Conservation (phyloP, 2,797 vertebrate species). For the Avahi laniger region DNA sequence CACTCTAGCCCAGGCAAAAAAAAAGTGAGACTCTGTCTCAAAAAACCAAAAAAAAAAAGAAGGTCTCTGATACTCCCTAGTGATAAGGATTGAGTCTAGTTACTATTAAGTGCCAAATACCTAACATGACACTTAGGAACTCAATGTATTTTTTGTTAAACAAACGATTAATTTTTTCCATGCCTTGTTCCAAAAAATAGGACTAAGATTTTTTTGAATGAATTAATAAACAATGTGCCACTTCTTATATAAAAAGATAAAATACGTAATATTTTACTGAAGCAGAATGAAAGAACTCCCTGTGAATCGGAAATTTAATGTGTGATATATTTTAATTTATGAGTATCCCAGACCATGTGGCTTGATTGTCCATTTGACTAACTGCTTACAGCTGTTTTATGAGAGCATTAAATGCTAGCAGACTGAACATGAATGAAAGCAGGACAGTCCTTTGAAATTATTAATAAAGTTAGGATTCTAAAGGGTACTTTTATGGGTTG, state of each 20-base stretch:
- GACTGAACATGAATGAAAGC: not conserved
- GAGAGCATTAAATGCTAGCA: slow-evolving; percentile 25
- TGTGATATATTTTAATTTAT: slow-evolving; percentile 24
- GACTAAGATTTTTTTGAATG: not conserved
- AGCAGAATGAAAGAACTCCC: not conserved
- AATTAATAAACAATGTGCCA: slow-evolving; percentile 7
- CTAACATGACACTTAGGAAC: not conserved
- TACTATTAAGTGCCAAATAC: not conserved
- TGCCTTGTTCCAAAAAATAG: not conserved
- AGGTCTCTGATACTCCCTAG: not conserved
- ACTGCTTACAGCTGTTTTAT: slow-evolving; percentile 57
- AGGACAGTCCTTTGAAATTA: slow-evolving; percentile 45
- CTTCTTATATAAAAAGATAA: not conserved
- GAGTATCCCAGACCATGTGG: not conserved
- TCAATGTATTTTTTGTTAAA: not conserved
- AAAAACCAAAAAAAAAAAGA: not conserved
- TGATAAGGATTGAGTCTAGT: not conserved
- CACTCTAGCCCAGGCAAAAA: too few relatives aligned
- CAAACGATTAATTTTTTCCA: not conserved
- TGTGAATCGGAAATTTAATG: not conserved
- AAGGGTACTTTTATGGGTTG: slow-evolving; percentile 23
- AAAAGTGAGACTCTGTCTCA: too few relatives aligned
- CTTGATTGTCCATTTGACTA: slow-evolving; percentile 29
- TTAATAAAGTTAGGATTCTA: slow-evolving; percentile 36
- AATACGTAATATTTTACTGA: not conserved